Evolutionary conservation across 2,888 invertebrate species (phyloP).

Genomic region (Phoenoteleia sp.): DNA sequence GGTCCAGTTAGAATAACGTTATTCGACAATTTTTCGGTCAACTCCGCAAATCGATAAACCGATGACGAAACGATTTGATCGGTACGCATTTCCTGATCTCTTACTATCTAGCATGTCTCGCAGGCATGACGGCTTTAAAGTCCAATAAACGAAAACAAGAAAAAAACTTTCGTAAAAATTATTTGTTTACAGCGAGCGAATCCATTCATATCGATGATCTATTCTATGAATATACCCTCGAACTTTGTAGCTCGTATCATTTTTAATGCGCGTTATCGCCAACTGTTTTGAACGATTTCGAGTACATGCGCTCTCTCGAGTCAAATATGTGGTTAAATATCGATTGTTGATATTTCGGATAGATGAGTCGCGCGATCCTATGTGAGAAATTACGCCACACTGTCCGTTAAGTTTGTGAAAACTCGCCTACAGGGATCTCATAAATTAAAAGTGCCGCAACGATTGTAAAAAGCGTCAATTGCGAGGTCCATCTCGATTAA

Average conservation of each 20-base stretch:
- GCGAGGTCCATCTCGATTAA: conserved; percentile 25
- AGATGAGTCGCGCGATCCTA: not conserved
- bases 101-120: too few species aligned
- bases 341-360: too few species aligned
- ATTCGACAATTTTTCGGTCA: conserved; percentile 16
- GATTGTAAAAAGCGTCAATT: conserved; percentile 11
- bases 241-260: conserved; percentile 16
- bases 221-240: conserved; percentile 15
- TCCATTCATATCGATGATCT: not conserved
- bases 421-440: not conserved
- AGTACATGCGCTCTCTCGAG: not conserved
- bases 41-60: conserved; percentile 9
- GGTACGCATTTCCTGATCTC: conserved; percentile 4
- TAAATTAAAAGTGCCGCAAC: conserved; percentile 24
- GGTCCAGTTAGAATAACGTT: conserved; percentile 56
- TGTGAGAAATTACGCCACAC: not conserved
- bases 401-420: not conserved
- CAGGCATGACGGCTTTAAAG: not conserved
- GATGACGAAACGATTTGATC: conserved; percentile 28
- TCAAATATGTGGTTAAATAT: too few species aligned
- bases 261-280: not conserved
- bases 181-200: not conserved
- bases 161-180: not conserved
- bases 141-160: not conserved
- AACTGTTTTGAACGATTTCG: not conserved